phyloP scores from a whole-genome alignment of 2,113 vertebrate species.

The Melozone crissalis region DNA sequence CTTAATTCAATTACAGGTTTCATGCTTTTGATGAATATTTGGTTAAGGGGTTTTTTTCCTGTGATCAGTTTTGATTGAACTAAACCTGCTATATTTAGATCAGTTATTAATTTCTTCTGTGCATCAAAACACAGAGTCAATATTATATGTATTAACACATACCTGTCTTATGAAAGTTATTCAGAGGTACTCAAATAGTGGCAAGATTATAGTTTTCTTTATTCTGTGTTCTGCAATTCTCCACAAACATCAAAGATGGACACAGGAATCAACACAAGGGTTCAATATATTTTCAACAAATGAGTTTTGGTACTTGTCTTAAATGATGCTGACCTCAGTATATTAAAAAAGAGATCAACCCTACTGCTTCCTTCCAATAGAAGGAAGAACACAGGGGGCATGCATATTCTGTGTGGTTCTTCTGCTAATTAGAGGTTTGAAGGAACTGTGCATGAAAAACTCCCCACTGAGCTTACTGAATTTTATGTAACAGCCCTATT shows the following conservation, averaged over 20 bases:
- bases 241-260: not conserved
- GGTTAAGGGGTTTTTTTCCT: not conserved
- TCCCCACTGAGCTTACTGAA: constrained; percentile 15
- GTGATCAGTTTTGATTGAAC: not conserved
- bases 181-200: not conserved
- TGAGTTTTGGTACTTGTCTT: not conserved
- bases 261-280: not conserved
- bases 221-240: not conserved
- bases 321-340: not conserved
- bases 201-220: not conserved
- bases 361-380: not conserved
- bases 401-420: not conserved
- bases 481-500: constrained; percentile 54
- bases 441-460: not conserved
- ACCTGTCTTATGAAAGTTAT: not conserved
- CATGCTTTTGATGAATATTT: not conserved
- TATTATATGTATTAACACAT: not conserved
- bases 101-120: not conserved
- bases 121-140: not conserved
- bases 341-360: not conserved
- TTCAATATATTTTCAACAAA: not conserved
- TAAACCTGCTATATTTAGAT: not conserved
- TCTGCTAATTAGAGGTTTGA: constrained; percentile 51
- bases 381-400: not conserved
- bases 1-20: not conserved